These are phyloP conservation scores for Asobara japonica DNA, from an alignment of 1,140 invertebrate genomes.

Conservation along the genomic window DNA sequence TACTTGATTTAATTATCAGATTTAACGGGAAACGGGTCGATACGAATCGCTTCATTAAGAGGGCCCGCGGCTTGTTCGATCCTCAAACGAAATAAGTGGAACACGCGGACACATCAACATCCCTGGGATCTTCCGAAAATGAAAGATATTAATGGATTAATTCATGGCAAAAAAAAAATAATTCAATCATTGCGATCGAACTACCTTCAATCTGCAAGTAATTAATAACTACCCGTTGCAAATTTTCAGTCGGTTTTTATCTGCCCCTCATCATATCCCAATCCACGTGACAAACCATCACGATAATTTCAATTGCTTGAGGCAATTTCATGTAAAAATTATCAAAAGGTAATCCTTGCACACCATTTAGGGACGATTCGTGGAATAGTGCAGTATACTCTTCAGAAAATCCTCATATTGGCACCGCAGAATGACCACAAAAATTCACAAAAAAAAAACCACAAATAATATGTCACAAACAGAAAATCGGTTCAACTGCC, in stretches of 20 bases:
- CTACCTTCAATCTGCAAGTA: neutral
- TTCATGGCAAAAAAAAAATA: neutral
- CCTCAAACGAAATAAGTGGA: conserved; percentile 24
- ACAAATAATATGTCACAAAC: neutral
- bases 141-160: neutral
- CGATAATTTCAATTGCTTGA: neutral
- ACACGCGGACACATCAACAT: conserved; percentile 18
- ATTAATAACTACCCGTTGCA: neutral
- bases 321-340: neutral
- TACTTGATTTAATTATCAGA: conserved; percentile 57
- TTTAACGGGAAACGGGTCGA: conserved; percentile 42
- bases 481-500: neutral
- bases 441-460: neutral
- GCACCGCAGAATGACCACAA: neutral
- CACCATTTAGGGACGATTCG: neutral
- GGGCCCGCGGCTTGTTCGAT: conserved; percentile 2
- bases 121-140: neutral
- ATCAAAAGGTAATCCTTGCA: neutral
- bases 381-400: neutral
- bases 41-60: conserved; percentile 56
- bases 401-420: neutral
- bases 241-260: neutral
- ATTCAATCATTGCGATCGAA: neutral
- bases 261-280: neutral
- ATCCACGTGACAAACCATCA: neutral